Base-by-base conservation (phyloP, 2,113 vertebrate genomes). In the Amia ocellicauda region DNA sequence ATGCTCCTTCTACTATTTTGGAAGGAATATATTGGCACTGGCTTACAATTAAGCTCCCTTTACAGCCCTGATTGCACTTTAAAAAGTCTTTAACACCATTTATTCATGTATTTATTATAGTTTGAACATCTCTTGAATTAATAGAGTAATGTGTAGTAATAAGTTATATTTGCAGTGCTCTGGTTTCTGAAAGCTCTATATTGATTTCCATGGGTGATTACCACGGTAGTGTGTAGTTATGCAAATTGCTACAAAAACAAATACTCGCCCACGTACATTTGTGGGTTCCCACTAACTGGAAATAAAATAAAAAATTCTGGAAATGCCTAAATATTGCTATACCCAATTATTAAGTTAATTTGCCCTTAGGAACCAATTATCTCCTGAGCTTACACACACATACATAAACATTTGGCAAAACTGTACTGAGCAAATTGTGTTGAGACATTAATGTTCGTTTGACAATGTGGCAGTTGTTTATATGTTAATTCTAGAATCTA, bases 291-390 rank as follows among this genome's bases (percentile, higher is more conserved):
- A 7, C 26, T 17, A 26, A 40, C 31, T 58, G n/a, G n/a, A n/a
- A 50, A 42, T 11, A 23, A 29, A 58, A 29, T 58, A 17, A 42
- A 13, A 24, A 26, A 41, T 42, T 10, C 53, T 28, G 36, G 53
- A 47, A 27, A 58, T 58, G 42, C 55, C 28, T 50, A 31, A 65
- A 65, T 26, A 22, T 31, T 58, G 42, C 58, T 54, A 31, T 50
- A 49, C 23, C 58, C 63, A 65, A 58, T 65, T 65, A 65, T 58
- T 26, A 27, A 65, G 42, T 27, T 27, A 56, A 58, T 26, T 41
- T 57, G 53, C 63, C 63, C 63, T 26, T 50, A 65, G 63, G 54
- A 65, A 31, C 55, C 55, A 65, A 58, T 65, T 65, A 58, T 49
- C 54, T 58, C 43, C 45, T 65, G 47, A 65, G 62, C 53, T n/a